phyloP scores from a whole-genome alignment of 2,113 vertebrate species.

The Microcebus griseorufus region DNA sequence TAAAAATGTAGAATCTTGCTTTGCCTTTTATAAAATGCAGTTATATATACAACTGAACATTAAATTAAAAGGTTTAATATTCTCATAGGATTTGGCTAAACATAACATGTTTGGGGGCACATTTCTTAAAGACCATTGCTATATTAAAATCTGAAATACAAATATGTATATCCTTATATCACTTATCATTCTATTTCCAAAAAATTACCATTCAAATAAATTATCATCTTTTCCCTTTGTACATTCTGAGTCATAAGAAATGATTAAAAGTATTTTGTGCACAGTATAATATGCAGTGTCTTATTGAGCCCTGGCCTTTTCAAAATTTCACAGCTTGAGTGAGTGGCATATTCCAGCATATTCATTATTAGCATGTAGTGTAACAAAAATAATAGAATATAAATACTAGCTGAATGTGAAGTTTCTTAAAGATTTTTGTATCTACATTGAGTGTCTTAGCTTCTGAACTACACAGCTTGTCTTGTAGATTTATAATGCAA shows the following conservation, averaged over 20 bases:
- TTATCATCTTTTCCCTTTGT: slow-evolving; percentile 30
- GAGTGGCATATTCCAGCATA: not conserved
- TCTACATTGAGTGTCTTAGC: not conserved
- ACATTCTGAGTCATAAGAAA: slow-evolving; percentile 30
- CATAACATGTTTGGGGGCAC: slow-evolving; percentile 23
- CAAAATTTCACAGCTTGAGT: slow-evolving; percentile 9
- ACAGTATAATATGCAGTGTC: not conserved
- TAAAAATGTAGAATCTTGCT: not conserved
- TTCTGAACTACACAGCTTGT: not conserved
- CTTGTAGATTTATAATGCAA: not conserved
- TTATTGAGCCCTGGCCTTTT: slow-evolving; percentile 27
- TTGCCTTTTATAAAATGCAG: not conserved
- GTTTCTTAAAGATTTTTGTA: slow-evolving; percentile 8
- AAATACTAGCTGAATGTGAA: not conserved
- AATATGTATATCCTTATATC: not conserved
- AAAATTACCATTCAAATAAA: slow-evolving; percentile 54
- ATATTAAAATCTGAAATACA: slow-evolving; percentile 27
- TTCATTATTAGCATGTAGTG: not conserved
- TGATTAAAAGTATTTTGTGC: not conserved
- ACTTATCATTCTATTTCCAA: not conserved
- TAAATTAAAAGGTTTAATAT: not conserved
- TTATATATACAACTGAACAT: not conserved
- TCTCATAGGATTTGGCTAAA: not conserved
- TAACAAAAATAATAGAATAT: not conserved
- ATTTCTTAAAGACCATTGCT: not conserved